A percentile compares a stretch with the other conserved stretches of the same genome.
phyloP scores from a whole-genome alignment of 2,888 invertebrate genomes.

The Aleiodes leptofemur region DNA sequence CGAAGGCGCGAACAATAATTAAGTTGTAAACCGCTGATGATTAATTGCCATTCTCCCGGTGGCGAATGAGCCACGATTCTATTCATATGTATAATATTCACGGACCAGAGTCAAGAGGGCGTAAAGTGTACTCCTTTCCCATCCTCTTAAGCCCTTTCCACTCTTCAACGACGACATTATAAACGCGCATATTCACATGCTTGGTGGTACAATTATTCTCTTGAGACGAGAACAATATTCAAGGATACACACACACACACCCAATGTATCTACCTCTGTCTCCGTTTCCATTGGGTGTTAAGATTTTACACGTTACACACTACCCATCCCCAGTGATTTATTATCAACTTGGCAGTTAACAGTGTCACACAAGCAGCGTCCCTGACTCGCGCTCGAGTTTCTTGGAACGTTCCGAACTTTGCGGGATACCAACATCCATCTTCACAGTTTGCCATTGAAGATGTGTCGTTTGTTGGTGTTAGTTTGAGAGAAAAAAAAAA shows the following conservation, averaged over 20 bases:
- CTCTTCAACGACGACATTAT: background rate
- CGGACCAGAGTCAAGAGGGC: too few relatives aligned
- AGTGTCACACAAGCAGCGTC: slow-evolving; percentile 49
- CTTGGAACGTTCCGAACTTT: slow-evolving; percentile 39
- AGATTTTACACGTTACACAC: slow-evolving; percentile 34
- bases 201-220: slow-evolving; percentile 11
- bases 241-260: background rate
- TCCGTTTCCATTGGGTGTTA: slow-evolving; percentile 17
- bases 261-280: background rate
- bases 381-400: slow-evolving; percentile 38
- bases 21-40: slow-evolving; percentile 62
- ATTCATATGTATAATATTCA: background rate
- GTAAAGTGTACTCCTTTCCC: too few relatives aligned
- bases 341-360: slow-evolving; percentile 49
- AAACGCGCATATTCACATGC: background rate
- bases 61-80: slow-evolving; percentile 1
- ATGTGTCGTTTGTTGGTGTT: slow-evolving; percentile 13
- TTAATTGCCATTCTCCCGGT: slow-evolving; percentile 59
- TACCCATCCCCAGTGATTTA: slow-evolving; percentile 50
- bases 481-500: background rate
- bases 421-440: slow-evolving; percentile 37
- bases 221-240: slow-evolving; percentile 10
- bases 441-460: slow-evolving; percentile 11
- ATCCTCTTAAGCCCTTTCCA: too few relatives aligned
- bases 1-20: slow-evolving; percentile 62